Conservation (phyloP, 2,888 invertebrate genomes). For the Parochlus steinenii region DNA sequence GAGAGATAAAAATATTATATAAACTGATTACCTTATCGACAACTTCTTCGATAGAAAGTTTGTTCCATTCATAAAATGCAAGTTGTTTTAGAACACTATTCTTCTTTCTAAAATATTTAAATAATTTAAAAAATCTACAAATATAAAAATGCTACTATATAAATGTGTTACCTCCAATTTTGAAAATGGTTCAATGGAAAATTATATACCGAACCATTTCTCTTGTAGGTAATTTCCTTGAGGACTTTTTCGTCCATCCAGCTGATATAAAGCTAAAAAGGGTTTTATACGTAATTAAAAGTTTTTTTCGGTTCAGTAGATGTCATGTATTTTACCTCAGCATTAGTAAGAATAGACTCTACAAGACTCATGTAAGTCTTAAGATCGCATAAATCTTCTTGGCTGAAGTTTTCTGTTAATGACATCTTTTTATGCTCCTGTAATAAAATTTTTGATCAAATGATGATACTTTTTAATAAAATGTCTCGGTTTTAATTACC, state of each 20-base stretch:
- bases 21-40: constrained; percentile 38
- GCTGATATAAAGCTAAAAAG: constrained; percentile 57
- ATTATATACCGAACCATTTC: constrained; percentile 81
- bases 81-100: constrained; percentile 51
- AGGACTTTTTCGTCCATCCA: constrained; percentile 73
- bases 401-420: constrained; percentile 51
- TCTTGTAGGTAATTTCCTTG: constrained; percentile 60
- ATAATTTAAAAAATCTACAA: too few relatives aligned
- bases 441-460: too few relatives aligned
- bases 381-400: constrained; percentile 75
- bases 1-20: too few relatives aligned
- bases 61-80: constrained; percentile 64
- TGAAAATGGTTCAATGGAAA: constrained; percentile 81
- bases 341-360: constrained; percentile 74
- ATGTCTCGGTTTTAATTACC: too few relatives aligned
- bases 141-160: too few relatives aligned
- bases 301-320: constrained; percentile 12
- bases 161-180: too few relatives aligned
- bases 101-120: constrained; percentile 46
- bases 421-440: constrained; percentile 68
- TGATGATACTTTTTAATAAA: too few relatives aligned
- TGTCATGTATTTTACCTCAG: too few relatives aligned
- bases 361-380: constrained; percentile 85
- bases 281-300: constrained; percentile 4
- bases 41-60: constrained; percentile 63